A percentile compares a stretch with the other conserved stretches of the same genome.
Conservation (phyloP, 2,888 invertebrate genomes). For the Beris morrisii region DNA sequence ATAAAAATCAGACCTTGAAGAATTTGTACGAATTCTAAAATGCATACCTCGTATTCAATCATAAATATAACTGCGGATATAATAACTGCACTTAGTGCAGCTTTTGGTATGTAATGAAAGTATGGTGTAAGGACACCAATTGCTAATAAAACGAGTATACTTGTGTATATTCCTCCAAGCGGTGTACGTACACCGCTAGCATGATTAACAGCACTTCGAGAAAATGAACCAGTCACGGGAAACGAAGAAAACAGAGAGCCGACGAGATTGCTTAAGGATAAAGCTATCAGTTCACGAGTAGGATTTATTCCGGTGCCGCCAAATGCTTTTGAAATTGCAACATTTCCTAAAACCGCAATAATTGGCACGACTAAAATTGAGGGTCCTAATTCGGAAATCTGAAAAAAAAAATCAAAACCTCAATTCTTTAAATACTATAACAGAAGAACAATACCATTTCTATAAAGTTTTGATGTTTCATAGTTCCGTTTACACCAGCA, state of each 20-base stretch:
- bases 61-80: conserved; percentile 94
- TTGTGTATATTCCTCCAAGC: conserved; percentile 82
- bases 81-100: conserved; percentile 87
- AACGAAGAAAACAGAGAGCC: conserved; percentile 89
- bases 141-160: conserved; percentile 77
- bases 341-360: conserved; percentile 88
- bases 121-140: conserved; percentile 85
- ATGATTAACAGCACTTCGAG: conserved; percentile 89
- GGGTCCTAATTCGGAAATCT: conserved; percentile 77
- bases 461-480: conserved; percentile 46
- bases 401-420: neutral
- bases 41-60: conserved; percentile 79
- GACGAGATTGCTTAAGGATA: conserved; percentile 81
- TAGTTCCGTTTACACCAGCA: conserved; percentile 46
- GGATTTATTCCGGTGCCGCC: conserved; percentile 82
- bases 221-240: conserved; percentile 89
- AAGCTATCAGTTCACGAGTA: conserved; percentile 85
- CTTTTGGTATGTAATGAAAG: conserved; percentile 87
- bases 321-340: conserved; percentile 95
- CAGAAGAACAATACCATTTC: conserved; percentile 46
- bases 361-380: conserved; percentile 86
- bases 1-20: neutral
- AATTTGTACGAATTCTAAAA: neutral
- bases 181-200: conserved; percentile 93
- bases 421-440: neutral